Conservation (phyloP, 2,888 invertebrate species). For the Pseudeuparius sepicola region DNA sequence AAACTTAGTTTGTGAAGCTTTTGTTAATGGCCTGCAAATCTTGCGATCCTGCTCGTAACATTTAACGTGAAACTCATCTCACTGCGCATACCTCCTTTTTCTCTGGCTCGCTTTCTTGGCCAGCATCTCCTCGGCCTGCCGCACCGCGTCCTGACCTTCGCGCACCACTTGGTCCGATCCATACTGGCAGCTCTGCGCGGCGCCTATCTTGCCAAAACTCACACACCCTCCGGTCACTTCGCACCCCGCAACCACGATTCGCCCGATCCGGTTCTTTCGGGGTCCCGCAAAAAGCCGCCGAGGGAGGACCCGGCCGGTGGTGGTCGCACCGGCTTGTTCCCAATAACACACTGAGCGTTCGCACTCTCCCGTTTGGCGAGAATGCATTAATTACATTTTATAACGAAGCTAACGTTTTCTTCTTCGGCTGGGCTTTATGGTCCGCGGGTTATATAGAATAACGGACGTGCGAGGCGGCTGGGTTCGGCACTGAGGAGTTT, state of each 20-base stretch:
- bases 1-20: too few relatives aligned
- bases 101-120: constrained; percentile 44
- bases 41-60: too few relatives aligned
- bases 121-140: constrained; percentile 40
- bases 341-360: constrained; percentile 26
- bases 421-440: constrained; percentile 33
- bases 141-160: constrained; percentile 37
- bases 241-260: neutral
- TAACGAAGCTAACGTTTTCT: constrained; percentile 29
- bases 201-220: constrained; percentile 42
- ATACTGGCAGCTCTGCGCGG: constrained; percentile 46
- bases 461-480: constrained; percentile 31
- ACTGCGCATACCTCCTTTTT: constrained; percentile 49
- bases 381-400: constrained; percentile 33
- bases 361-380: constrained; percentile 14
- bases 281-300: too few relatives aligned
- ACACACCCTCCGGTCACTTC: too few relatives aligned
- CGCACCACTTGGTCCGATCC: constrained; percentile 34
- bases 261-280: constrained; percentile 6
- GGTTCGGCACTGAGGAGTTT: too few relatives aligned
- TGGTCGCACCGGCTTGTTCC: constrained; percentile 14
- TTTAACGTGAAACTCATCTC: too few relatives aligned
- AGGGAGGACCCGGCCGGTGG: too few relatives aligned
- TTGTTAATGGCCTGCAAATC: too few relatives aligned
- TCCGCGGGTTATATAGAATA: constrained; percentile 37